These are phyloP conservation scores for Notocelia uddmanniana DNA, from an alignment of 2,888 invertebrate genomes.

Conservation along the genomic window DNA sequence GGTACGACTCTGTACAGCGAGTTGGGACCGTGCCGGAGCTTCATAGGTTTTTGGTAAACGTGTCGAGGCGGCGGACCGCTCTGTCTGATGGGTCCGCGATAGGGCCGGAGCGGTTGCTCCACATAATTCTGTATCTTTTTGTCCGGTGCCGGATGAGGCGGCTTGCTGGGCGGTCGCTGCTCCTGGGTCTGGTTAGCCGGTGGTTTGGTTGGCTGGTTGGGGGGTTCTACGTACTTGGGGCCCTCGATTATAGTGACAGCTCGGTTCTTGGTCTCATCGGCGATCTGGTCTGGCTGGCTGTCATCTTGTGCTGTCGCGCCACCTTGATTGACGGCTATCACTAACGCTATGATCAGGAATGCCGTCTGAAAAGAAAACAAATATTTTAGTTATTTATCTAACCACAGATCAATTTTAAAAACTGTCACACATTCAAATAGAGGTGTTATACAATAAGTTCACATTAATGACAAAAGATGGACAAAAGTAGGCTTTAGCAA, in stretches of 20 bases:
- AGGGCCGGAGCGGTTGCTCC: slow-evolving; percentile 61
- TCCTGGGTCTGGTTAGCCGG: slow-evolving; percentile 62
- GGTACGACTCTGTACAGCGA: slow-evolving; percentile 73
- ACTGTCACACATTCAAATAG: background rate
- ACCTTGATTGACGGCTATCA: slow-evolving; percentile 77
- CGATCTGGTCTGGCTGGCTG: slow-evolving; percentile 68
- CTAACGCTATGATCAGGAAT: slow-evolving; percentile 80
- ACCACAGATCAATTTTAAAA: background rate
- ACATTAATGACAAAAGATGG: no score
- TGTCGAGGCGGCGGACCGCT: slow-evolving; percentile 62
- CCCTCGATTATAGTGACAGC: slow-evolving; percentile 68
- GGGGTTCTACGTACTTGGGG: slow-evolving; percentile 65
- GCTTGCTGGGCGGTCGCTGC: slow-evolving; percentile 70
- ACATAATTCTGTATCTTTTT: slow-evolving; percentile 60
- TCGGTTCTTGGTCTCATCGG: slow-evolving; percentile 71
- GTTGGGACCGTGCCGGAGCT: slow-evolving; percentile 62
- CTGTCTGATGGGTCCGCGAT: slow-evolving; percentile 58
- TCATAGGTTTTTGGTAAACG: slow-evolving; percentile 63
- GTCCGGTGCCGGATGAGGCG: slow-evolving; percentile 64
- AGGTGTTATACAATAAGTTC: no score
- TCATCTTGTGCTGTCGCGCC: slow-evolving; percentile 70
- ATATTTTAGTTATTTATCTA: background rate
- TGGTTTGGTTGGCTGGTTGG: slow-evolving; percentile 47
- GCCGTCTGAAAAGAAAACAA: slow-evolving; percentile 71
- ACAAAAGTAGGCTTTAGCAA: no score